Conservation (phyloP, 2,888 invertebrate genomes). For the Megamerina dolium region DNA sequence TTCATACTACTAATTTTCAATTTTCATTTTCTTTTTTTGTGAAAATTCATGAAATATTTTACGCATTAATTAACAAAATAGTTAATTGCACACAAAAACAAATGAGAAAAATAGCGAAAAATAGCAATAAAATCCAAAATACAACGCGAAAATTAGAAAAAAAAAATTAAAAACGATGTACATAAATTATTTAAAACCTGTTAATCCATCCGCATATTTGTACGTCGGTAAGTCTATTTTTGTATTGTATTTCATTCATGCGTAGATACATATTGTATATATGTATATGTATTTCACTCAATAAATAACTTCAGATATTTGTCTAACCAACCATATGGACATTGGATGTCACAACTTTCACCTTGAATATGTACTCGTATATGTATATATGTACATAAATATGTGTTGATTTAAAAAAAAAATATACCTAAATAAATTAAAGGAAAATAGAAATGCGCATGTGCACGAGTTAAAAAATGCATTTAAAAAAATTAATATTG, state of each 20-base stretch:
- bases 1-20: no score
- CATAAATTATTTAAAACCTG: not conserved
- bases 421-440: no score
- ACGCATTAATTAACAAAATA: conserved; percentile 11
- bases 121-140: not conserved
- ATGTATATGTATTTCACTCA: not conserved
- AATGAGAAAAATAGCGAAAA: not conserved
- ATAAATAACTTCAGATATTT: not conserved
- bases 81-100: not conserved
- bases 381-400: not conserved
- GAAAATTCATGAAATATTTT: conserved; percentile 9
- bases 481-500: no score
- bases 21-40: no score
- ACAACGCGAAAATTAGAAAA: not conserved
- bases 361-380: conserved; percentile 27
- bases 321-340: no score
- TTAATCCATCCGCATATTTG: not conserved
- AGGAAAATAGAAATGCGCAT: no score
- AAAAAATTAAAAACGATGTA: not conserved
- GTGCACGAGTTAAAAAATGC: no score
- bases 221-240: not conserved
- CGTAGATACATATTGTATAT: no score
- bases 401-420: no score
- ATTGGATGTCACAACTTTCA: conserved; percentile 42
- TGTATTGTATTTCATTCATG: no score